phyloP scores from a whole-genome alignment of 1,140 invertebrate genomes.

The Doryteuthis pealeii region DNA sequence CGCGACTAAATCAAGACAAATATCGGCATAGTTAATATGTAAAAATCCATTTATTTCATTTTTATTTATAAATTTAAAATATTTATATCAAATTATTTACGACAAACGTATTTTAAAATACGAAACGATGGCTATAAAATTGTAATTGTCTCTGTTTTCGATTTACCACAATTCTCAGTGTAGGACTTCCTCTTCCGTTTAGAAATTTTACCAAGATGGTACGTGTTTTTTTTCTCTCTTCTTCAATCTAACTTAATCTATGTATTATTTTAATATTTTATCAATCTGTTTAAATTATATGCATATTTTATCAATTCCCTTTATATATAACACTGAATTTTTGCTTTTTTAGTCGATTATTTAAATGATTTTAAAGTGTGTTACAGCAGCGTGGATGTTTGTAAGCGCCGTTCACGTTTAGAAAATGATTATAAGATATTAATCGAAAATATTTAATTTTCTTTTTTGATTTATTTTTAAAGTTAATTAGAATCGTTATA shows the following conservation, averaged over 20 bases:
- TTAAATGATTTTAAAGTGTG: background rate
- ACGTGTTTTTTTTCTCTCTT: background rate
- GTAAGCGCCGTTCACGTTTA: background rate
- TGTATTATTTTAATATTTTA: background rate
- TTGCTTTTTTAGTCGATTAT: background rate
- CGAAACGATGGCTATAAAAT: too few relatives aligned
- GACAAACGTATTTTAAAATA: too few relatives aligned
- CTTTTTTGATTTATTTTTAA: background rate
- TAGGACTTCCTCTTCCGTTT: conserved; percentile 4
- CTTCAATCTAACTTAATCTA: background rate
- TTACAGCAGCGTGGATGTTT: background rate
- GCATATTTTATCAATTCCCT: background rate
- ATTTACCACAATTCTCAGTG: too few relatives aligned
- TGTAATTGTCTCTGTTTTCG: too few relatives aligned
- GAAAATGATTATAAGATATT: background rate
- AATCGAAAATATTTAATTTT: background rate
- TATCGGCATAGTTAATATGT: too few relatives aligned
- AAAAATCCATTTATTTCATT: too few relatives aligned
- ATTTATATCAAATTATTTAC: too few relatives aligned
- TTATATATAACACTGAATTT: background rate
- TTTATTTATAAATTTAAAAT: too few relatives aligned
- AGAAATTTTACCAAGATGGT: background rate
- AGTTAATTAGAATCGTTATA: background rate
- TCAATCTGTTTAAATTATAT: background rate
- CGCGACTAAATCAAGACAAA: too few relatives aligned